phyloP scores from a whole-genome alignment of 2,113 vertebrate genomes.

The Stigmatopora nigra region DNA sequence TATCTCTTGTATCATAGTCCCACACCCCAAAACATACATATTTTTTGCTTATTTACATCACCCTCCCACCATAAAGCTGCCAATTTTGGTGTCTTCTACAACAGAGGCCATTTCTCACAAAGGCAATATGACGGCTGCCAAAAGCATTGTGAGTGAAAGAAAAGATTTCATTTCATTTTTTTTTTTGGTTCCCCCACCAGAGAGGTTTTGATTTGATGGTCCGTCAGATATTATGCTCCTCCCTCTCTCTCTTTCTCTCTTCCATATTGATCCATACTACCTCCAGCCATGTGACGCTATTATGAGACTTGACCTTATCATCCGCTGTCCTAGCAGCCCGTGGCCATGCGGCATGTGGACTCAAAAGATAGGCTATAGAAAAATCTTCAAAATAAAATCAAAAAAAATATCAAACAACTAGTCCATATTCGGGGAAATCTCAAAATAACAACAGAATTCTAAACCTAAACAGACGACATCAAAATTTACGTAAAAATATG shows the following conservation, averaged over 20 bases:
- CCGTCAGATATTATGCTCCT: conserved; percentile 54
- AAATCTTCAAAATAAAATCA: no score
- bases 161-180: conserved; percentile 54
- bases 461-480: no score
- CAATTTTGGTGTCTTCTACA: background rate
- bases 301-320: conserved; percentile 72
- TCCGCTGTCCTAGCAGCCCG: conserved; percentile 68
- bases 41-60: background rate
- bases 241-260: conserved; percentile 39
- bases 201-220: conserved; percentile 67
- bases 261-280: conserved; percentile 69
- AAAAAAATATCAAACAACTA: no score
- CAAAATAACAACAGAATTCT: no score
- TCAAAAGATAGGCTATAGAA: background rate
- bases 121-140: conserved; percentile 40
- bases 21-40: background rate
- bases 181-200: conserved; percentile 26
- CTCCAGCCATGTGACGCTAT: conserved; percentile 75
- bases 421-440: no score
- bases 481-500: no score
- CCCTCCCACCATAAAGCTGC: background rate
- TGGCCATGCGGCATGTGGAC: conserved; percentile 26
- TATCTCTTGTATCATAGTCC: background rate
- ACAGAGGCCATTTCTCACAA: conserved; percentile 22
- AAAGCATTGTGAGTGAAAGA: conserved; percentile 34